Evolutionary conservation across 2,797 vertebrate genomes (phyloP).

Genomic region (Vipera latastei): DNA sequence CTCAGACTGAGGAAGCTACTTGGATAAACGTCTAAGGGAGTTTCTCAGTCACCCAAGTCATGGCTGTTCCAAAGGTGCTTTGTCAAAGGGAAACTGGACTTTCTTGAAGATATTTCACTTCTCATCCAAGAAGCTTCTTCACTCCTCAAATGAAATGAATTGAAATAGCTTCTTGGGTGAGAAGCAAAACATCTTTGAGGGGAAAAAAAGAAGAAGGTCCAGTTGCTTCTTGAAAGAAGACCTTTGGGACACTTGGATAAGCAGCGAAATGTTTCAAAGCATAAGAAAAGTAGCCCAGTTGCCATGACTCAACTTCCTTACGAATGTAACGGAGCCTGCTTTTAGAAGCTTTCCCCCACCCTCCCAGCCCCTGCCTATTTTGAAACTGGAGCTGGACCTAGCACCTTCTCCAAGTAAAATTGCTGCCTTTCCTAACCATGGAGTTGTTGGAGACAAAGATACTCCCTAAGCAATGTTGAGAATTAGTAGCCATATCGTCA

Average conservation of each 20-base stretch:
- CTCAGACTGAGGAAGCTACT: neutral
- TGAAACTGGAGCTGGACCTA: neutral
- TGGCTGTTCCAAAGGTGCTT: neutral
- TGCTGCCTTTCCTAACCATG: neutral
- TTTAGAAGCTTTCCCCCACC: neutral
- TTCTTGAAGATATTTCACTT: neutral
- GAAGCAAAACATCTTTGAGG: neutral
- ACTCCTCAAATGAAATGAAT: neutral
- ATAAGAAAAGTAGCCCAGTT: neutral
- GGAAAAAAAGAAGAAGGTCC: neutral
- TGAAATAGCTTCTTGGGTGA: neutral
- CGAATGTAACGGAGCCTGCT: neutral
- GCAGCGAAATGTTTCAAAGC: neutral
- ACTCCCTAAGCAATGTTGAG: neutral
- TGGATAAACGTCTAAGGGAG: neutral
- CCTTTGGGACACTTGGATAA: neutral
- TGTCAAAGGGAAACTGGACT: neutral
- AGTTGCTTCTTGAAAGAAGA: neutral
- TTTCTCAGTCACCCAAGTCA: neutral
- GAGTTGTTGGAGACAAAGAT: neutral
- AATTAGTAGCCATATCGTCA: neutral
- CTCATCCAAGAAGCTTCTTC: neutral
- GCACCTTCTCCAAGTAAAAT: neutral
- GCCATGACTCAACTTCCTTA: neutral
- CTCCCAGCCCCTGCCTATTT: neutral